Evolutionary conservation across 2,113 vertebrate genomes (phyloP).

Genomic region (Cariama cristata): DNA sequence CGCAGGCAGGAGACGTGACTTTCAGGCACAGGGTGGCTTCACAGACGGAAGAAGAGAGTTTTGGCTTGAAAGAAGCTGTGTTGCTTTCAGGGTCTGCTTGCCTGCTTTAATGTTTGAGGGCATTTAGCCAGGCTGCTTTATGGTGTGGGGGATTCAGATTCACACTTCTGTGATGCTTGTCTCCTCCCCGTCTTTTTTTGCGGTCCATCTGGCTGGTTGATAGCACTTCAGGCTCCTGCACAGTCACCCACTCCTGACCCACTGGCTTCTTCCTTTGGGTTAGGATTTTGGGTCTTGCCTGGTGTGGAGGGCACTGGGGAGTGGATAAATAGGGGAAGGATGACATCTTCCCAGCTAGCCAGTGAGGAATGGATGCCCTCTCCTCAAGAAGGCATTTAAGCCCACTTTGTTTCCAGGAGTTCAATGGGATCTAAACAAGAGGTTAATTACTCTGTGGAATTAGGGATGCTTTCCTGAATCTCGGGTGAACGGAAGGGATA

Average conservation of each 20-base stretch:
- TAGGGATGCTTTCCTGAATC: slow-evolving; percentile 26
- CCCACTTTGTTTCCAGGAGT: not conserved
- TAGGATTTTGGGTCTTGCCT: not conserved
- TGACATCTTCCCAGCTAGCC: not conserved
- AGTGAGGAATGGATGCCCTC: not conserved
- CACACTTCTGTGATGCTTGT: slow-evolving; percentile 21
- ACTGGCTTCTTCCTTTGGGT: not conserved
- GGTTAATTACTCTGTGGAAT: slow-evolving; percentile 45
- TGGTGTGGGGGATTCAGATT: slow-evolving; percentile 46
- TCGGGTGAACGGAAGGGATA: not conserved
- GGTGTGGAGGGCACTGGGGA: not conserved
- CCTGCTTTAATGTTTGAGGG: slow-evolving; percentile 41
- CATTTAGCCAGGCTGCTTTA: slow-evolving; percentile 56
- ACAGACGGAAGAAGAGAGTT: not conserved
- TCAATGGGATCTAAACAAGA: slow-evolving; percentile 29
- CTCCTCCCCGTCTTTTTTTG: not conserved
- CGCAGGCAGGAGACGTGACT: not conserved
- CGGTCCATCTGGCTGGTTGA: slow-evolving; percentile 47
- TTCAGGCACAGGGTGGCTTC: not conserved
- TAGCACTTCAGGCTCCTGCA: not conserved
- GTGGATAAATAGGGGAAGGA: not conserved
- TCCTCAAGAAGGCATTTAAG: not conserved
- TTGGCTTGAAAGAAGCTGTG: slow-evolving; percentile 26
- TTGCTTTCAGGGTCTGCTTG: slow-evolving; percentile 15
- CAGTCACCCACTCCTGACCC: not conserved